Conservation (phyloP, 2,113 vertebrate species). For the Maccullochella peelii region DNA sequence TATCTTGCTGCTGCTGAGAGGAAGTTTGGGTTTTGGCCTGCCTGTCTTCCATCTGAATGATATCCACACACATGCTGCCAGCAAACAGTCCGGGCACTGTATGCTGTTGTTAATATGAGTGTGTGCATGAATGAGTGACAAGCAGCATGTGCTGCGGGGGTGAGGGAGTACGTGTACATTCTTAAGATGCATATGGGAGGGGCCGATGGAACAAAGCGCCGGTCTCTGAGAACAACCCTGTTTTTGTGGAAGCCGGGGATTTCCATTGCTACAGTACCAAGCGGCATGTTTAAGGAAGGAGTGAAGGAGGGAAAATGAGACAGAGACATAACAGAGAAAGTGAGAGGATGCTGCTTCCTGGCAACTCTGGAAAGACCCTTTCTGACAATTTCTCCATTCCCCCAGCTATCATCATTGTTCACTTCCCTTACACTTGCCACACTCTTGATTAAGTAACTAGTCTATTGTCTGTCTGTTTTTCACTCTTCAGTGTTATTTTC, state of each 20-base stretch:
- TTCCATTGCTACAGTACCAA: slow-evolving; percentile 60
- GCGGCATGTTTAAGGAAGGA: slow-evolving; percentile 10
- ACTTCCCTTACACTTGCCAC: slow-evolving; percentile 26
- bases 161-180: slow-evolving; percentile 44
- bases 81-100: background rate
- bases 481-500: background rate
- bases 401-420: slow-evolving; percentile 25
- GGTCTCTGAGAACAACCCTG: slow-evolving; percentile 47
- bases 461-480: background rate
- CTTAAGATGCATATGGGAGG: slow-evolving; percentile 55
- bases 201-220: slow-evolving; percentile 58
- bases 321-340: slow-evolving; percentile 50
- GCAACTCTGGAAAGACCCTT: slow-evolving; percentile 71
- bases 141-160: slow-evolving; percentile 36
- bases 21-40: slow-evolving; percentile 46
- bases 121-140: slow-evolving; percentile 51
- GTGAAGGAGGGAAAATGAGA: slow-evolving; percentile 34
- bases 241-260: slow-evolving; percentile 73
- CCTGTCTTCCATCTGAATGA: slow-evolving; percentile 20
- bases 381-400: slow-evolving; percentile 40
- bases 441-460: slow-evolving; percentile 1
- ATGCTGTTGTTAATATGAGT: background rate
- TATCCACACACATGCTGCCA: slow-evolving; percentile 25
- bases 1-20: slow-evolving; percentile 42
- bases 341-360: slow-evolving; percentile 51